Evolutionary conservation across 2,888 invertebrate genomes (phyloP), one percentile per base, ranked within the genome.

Genomic region (Chaetoderma sp.): DNA sequence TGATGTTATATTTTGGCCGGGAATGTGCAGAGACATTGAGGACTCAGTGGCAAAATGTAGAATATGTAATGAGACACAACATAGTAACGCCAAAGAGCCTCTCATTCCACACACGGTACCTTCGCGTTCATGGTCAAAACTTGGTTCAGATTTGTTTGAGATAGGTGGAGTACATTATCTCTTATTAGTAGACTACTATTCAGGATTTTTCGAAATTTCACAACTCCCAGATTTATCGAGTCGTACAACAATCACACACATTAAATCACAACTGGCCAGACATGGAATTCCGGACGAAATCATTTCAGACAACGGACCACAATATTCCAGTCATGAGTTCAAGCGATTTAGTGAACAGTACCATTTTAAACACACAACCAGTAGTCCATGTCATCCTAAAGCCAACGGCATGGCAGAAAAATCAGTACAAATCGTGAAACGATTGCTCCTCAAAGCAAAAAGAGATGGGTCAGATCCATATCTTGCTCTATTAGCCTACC

Each of bases 221-320:
- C 1, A 32, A 16, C n/a, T n/a, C n/a, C 28, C 52, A 30, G 23
- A 30, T 13, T 1, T 32, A 8, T 18, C n/a, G 28, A 52, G 52
- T 21, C 28, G 6, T 1, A 4, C 23, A 4, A 32, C 32, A 10
- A 30, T 13, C 13, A n/a, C 28, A 52, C 16, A 30, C 8, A 28
- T 52, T 8, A 27, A 52, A 30, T n/a, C 28, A 28, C 28, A 32
- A 16, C 32, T 52, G 4, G 16, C 32, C 32, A 33, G 32, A 52
- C 69, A 73, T 32, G 67, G 68, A 10, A 58, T 73, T 47, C 68
- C 67, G 10, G 1, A 23, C 8, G 49, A 13, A 42, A 55, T 71
- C 21, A 33, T 63, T 18, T 67, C 65, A 18, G 70, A 72, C 54
- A 72, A 72, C 27, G 71, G 74, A 21, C 69, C 72, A 2, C 67